Conservation (phyloP, 1,140 invertebrate species). For the Ceratoteleas bidentatus region DNA sequence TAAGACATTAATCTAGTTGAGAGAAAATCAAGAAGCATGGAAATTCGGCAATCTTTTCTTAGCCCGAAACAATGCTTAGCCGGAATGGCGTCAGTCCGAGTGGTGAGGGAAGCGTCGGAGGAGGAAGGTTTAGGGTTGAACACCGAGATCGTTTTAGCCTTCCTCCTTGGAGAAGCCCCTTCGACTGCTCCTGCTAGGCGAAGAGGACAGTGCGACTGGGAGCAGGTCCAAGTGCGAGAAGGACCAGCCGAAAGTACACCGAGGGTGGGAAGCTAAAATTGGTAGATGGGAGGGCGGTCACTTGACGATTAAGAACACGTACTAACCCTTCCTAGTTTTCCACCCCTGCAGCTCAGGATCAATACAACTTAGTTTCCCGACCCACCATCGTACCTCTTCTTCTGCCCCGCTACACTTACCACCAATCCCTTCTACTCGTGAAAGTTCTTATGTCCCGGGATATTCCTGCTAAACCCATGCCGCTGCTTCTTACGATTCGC, state of each 20-base stretch:
- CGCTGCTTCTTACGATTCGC: constrained; percentile 71
- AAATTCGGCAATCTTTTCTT: constrained; percentile 73
- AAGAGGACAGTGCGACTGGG: constrained; percentile 19
- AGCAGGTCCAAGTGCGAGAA: constrained; percentile 29
- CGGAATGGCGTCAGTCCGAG: constrained; percentile 73
- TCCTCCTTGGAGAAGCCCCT: constrained; percentile 74
- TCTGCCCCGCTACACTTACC: constrained; percentile 70
- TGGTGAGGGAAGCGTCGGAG: constrained; percentile 66
- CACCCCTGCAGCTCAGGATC: constrained; percentile 80
- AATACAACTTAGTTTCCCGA: constrained; percentile 82
- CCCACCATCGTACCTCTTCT: constrained; percentile 70
- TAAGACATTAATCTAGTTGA: constrained; percentile 60
- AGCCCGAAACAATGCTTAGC: constrained; percentile 76
- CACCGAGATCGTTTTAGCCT: constrained; percentile 68
- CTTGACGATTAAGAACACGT: constrained; percentile 83
- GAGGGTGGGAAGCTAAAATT: constrained; percentile 70
- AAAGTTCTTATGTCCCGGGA: constrained; percentile 81
- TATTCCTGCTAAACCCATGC: constrained; percentile 75
- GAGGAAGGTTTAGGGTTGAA: constrained; percentile 68
- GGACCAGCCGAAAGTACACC: constrained; percentile 45
- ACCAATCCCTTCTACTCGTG: constrained; percentile 67
- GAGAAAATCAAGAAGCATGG: constrained; percentile 67
- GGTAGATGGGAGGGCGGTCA: constrained; percentile 79
- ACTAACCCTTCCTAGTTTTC: constrained; percentile 81
- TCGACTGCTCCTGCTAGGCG: constrained; percentile 68